Base-by-base conservation (phyloP, 2,797 vertebrate genomes). In the Mus spretus region DNA sequence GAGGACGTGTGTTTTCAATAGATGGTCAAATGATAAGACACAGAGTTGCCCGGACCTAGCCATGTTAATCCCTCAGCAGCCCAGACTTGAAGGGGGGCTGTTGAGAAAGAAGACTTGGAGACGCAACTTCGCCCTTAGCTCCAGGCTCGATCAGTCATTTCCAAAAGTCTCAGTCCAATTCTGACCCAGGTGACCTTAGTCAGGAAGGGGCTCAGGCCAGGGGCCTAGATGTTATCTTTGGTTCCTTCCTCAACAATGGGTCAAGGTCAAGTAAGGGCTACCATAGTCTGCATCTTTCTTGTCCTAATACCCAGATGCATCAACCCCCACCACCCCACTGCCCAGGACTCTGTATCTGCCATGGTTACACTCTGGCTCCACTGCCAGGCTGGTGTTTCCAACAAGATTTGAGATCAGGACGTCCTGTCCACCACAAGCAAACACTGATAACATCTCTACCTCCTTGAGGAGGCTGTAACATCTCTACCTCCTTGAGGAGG, bases 1-100 rank as follows among this genome's bases (percentile, higher is more conserved):
- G 28, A 13, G 28, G 34, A 40, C 81, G 70, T 4, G 0, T 44
- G 86, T 84, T 89, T 63, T 89, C 34, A 85, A 89, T 8, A 47
- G n/a, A 59, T 4, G 47, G 9, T 57, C 80, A 31, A 79, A 12
- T 4, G 17, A 26, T 15, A 75, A 75, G n/a, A 80, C n/a, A 81
- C n/a, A n/a, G n/a, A n/a, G n/a, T n/a, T n/a, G n/a, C n/a, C n/a
- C 63, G 11, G 84, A 94, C 70, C 15, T 44, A 88, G 77, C 63
- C 57, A 63, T 0, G 3, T 6, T 87, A 59, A 47, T 75, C 63
- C 57, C 61, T 80, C 59, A 1, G n/a, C 34, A 74, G 96, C 53
- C 47, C 40, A 55, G 72, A 59, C 53, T 57, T 28, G 59, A 50
- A 55, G 50, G 34, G 59, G 28, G 13, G 6, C 74, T 65, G 2